These are phyloP conservation scores for Microplitis deprimator DNA, from an alignment of 2,888 invertebrate genomes.

Conservation along the genomic window DNA sequence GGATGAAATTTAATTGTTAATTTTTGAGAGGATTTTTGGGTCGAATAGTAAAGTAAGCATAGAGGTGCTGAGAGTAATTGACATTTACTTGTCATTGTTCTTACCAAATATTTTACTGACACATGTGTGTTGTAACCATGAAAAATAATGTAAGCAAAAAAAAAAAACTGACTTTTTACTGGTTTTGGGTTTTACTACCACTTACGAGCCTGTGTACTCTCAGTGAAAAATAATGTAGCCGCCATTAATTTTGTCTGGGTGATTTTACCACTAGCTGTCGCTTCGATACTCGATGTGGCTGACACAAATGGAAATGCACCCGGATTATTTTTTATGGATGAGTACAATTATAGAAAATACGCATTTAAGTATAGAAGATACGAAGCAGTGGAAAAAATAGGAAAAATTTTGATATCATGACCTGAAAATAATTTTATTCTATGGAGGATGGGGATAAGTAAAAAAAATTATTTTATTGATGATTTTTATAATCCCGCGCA, in stretches of 20 bases:
- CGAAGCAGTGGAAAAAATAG: too few species aligned
- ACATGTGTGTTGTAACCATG: conserved; percentile 59
- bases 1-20: not conserved
- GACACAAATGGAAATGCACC: too few species aligned
- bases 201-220: not conserved
- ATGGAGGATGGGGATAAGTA: too few species aligned
- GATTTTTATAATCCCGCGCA: too few species aligned
- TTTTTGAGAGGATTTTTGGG: not conserved
- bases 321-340: too few species aligned
- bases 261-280: not conserved
- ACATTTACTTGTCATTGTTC: conserved; percentile 30
- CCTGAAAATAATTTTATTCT: too few species aligned
- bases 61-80: not conserved
- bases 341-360: too few species aligned
- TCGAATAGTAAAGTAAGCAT: not conserved
- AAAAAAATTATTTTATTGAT: too few species aligned
- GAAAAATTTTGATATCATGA: too few species aligned
- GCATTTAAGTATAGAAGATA: too few species aligned
- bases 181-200: not conserved
- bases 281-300: not conserved
- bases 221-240: not conserved
- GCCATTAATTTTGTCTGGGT: not conserved
- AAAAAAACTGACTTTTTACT: conserved; percentile 35
- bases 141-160: conserved; percentile 29
- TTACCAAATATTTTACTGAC: conserved; percentile 63